Base-by-base conservation (phyloP, 2,797 vertebrate genomes). In the Malacoraja senta region DNA sequence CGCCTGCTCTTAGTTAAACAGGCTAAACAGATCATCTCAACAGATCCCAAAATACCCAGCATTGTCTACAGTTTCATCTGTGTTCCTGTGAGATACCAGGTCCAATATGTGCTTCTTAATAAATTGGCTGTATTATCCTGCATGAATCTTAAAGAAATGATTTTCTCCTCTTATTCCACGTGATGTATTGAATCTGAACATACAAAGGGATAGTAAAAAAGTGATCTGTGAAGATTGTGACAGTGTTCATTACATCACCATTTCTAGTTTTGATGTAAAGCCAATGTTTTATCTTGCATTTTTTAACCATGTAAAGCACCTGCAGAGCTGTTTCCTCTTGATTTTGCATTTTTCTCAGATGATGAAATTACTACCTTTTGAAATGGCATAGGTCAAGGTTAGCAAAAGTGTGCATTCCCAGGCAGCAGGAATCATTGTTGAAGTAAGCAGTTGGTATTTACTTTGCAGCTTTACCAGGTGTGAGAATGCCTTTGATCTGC, bases 281-380 rank as follows among this genome's bases (percentile, higher is more conserved):
- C 71, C 29, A 29, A 35, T 29, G 29, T 71, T 74, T 92, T 76
- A 29, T 74, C 71, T 76, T 76, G 72, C 71, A 53, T 24, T 76
- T 92, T 92, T 92, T 72, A 76, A 76, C 90, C 71, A 53, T 92
- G 6, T 53, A 53, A 92, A 92, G 26, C 90, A 76, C 90, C 90
- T 92, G 90, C 15, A 76, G 26, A 72, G 68, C 35, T 91, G 65
- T 74, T 44, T 38, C 76, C 72, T 74, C 53, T 74, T 74, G 44
- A 74, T 74, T 76, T 88, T 15, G 63, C n/a, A 88, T 88, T 88
- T 65, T 88, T 88, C 84, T 88, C 84, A 88, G 71, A 53, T 92
- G 90, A 88, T 92, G 90, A 92, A 92, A 92, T 92, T 92, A 92
- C 90, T 74, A 74, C 90, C 88, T 74, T 38, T 44, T 53, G 26